These are phyloP conservation scores for Ormyrus rosae DNA, from an alignment of 2,888 invertebrate species.

Conservation along the genomic window DNA sequence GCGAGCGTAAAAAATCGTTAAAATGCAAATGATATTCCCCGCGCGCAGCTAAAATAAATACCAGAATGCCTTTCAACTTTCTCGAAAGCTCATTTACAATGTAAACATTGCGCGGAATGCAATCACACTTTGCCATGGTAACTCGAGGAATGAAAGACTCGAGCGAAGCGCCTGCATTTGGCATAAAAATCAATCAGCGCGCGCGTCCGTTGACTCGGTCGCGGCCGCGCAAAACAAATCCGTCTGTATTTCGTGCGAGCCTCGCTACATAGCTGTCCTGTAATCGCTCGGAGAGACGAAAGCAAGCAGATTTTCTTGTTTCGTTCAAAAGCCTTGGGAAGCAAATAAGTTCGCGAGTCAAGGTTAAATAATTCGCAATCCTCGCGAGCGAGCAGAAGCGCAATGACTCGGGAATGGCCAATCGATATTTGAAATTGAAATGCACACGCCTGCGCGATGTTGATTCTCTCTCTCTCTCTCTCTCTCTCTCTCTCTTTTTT, in stretches of 20 bases:
- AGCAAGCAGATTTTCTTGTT: slow-evolving; percentile 43
- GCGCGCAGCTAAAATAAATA: too few species aligned
- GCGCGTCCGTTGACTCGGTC: slow-evolving; percentile 43
- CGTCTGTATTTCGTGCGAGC: slow-evolving; percentile 25
- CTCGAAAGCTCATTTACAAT: slow-evolving; percentile 4
- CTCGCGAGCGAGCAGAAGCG: not conserved
- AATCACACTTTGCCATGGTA: slow-evolving; percentile 18
- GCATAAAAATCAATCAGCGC: slow-evolving; percentile 49
- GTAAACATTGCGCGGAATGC: slow-evolving; percentile 25
- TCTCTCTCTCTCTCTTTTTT: not conserved
- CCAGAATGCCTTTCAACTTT: not conserved
- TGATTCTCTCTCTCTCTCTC: too few species aligned
- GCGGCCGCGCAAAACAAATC: slow-evolving; percentile 35
- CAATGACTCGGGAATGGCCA: slow-evolving; percentile 1
- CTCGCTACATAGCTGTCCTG: not conserved
- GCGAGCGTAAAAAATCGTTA: not conserved
- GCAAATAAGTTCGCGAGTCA: slow-evolving; percentile 41
- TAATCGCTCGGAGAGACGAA: slow-evolving; percentile 31
- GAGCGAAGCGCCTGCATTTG: not conserved
- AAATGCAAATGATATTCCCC: not conserved
- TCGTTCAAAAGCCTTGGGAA: slow-evolving; percentile 47
- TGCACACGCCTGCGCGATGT: not conserved
- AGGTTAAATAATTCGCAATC: slow-evolving; percentile 44
- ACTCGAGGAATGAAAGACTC: slow-evolving; percentile 21
- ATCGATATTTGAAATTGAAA: slow-evolving; percentile 45